Base-by-base conservation (phyloP, 2,888 invertebrate species). In the Eucriotettix oculatus region DNA sequence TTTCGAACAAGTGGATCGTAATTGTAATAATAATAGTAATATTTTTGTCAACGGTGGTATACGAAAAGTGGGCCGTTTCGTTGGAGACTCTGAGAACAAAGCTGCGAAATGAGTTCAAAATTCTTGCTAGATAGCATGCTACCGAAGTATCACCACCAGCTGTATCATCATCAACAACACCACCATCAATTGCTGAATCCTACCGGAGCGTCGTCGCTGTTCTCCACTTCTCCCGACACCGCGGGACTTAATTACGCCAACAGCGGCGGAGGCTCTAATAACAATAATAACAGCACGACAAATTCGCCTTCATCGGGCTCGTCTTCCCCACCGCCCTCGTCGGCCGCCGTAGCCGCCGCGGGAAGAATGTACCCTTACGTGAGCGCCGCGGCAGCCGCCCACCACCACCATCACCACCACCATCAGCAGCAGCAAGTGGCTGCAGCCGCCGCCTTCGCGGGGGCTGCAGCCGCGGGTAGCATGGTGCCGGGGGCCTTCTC, bases 71-170 rank as follows among this genome's bases (percentile, higher is more conserved):
- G 29, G 29, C 29, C 29, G 29, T 29, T 29, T 29, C 29, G 29
- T 29, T 29, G 29, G 29, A 29, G 29, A 29, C 29, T 29, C 29
- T 29, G 29, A 29, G 29, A 29, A 29, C 29, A 29, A 29, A 29
- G 29, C 29, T 29, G 29, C 29, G 29, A 29, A 29, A 93, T 93
- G 92, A 90, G 86, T 85, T 91, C 91, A 83, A 93, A 92, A 86
- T 93, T 92, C 84, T 90, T 90, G 83, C 89, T 93, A 81, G 92
- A 93, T 89, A 91, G 90, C 83, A 92, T 93, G 90, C 88, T 93
- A 80, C 92, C 92, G 72, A 93, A 93, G 83, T 93, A 93, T 81
- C 90, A 83, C 80, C 70, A 71, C 74, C 81, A 79, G 76, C 79
- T 79, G 76, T 85, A 86, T 75, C 80, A 84, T 75, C 84, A 83